Percentiles rank a stretch among this genome's conserved stretches.
These are phyloP conservation scores for Hiodon alosoides DNA, from an alignment of 2,113 vertebrate species.

Conservation along the genomic window DNA sequence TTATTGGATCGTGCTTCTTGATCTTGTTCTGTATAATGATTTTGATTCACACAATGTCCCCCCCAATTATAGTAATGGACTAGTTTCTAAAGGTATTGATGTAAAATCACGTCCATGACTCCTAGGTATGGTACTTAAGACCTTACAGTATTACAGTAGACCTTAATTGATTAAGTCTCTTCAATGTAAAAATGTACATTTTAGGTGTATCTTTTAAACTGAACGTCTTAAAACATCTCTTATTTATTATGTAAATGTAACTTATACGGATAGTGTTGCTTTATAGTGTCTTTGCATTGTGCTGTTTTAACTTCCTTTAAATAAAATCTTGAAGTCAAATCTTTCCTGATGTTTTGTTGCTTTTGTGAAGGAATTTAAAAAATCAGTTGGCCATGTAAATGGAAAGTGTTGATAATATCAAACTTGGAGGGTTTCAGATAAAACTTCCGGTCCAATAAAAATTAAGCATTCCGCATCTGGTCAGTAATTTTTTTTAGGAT, in stretches of 20 bases:
- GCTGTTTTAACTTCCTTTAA: constrained; percentile 22
- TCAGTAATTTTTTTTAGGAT: too few relatives aligned
- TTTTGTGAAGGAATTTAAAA: background rate
- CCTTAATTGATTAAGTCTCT: constrained; percentile 1
- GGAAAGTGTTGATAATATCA: background rate
- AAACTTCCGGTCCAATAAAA: background rate
- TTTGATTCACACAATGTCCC: background rate
- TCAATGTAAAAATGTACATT: constrained; percentile 25
- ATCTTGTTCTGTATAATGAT: background rate
- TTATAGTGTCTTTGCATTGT: constrained; percentile 24
- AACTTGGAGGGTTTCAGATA: background rate
- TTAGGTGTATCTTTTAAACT: constrained; percentile 26
- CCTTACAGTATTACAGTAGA: background rate
- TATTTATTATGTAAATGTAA: constrained; percentile 38
- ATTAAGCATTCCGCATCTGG: background rate
- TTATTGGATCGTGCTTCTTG: background rate
- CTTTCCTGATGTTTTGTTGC: background rate
- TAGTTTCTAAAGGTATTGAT: too few relatives aligned
- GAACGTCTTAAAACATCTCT: constrained; percentile 23
- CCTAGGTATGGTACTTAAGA: too few relatives aligned
- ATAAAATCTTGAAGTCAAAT: constrained; percentile 10
- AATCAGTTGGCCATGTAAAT: background rate
- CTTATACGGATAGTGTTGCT: constrained; percentile 22
- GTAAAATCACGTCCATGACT: too few relatives aligned
- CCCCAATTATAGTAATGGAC: background rate